Conservation (phyloP, 2,888 invertebrate species). For the Agonopterix subpropinquella region DNA sequence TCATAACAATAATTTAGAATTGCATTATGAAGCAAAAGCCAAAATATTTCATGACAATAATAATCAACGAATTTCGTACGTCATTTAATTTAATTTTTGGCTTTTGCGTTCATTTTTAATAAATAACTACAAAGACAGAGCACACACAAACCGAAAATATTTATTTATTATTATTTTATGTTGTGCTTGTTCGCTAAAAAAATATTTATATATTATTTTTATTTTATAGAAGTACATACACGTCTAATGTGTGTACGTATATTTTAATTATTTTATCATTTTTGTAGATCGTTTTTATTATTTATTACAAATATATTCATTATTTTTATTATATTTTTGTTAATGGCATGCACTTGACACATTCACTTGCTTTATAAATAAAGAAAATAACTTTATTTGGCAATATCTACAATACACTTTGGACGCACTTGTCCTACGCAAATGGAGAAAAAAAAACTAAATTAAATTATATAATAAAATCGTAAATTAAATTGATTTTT, state of each 20-base stretch:
- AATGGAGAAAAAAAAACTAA: too few species aligned
- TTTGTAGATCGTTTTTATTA: conserved; percentile 8
- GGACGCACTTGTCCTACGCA: too few species aligned
- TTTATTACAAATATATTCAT: conserved; percentile 1
- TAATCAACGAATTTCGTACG: too few species aligned
- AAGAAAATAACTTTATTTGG: too few species aligned
- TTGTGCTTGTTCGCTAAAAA: background rate
- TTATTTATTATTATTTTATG: background rate
- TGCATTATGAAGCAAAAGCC: too few species aligned
- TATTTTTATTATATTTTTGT: conserved; percentile 21
- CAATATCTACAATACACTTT: too few species aligned
- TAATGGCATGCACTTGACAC: conserved; percentile 37
- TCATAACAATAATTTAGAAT: too few species aligned
- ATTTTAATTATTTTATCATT: conserved; percentile 6
- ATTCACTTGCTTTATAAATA: conserved; percentile 34
- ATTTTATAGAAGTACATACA: conserved; percentile 20
- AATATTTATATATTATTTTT: conserved; percentile 12
- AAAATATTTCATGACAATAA: too few species aligned
- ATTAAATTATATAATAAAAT: too few species aligned
- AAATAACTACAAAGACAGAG: conserved; percentile 28
- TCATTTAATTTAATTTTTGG: too few species aligned
- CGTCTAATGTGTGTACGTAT: conserved; percentile 22
- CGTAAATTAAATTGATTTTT: too few species aligned
- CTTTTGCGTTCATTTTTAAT: too few species aligned
- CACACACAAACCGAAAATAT: conserved; percentile 23